Conservation (phyloP, 2,113 vertebrate genomes). For the Gorsachius goisagi region DNA sequence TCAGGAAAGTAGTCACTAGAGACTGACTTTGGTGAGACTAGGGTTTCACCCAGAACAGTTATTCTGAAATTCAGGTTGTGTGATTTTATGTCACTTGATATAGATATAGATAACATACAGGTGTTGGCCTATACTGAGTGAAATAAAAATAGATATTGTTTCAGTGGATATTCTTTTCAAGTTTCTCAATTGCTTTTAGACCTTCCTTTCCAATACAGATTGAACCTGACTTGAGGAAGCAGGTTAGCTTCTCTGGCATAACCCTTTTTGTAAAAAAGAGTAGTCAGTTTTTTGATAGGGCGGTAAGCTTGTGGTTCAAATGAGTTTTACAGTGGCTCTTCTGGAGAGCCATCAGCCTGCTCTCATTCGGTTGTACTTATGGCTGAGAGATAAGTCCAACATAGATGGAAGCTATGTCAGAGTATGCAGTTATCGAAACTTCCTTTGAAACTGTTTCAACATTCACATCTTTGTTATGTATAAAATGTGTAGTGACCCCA, state of each 20-base stretch:
- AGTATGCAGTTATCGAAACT: background rate
- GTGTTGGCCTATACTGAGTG: background rate
- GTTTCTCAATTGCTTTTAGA: background rate
- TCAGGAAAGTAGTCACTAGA: background rate
- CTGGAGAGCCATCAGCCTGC: background rate
- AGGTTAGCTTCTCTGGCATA: background rate
- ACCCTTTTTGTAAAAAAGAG: background rate
- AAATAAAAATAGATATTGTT: background rate
- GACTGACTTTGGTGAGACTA: background rate
- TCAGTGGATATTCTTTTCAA: background rate
- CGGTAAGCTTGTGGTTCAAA: background rate
- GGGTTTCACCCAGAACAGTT: background rate
- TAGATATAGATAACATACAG: background rate
- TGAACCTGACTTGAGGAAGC: background rate
- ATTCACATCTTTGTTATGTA: background rate
- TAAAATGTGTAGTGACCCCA: background rate
- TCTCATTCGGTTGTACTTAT: accelerated
- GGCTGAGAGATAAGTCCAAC: background rate
- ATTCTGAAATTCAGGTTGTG: background rate
- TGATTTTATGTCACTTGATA: background rate
- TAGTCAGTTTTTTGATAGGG: background rate
- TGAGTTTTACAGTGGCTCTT: background rate
- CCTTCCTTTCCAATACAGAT: background rate
- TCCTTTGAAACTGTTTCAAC: background rate
- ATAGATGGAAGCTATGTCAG: background rate